Base-by-base conservation (phyloP, 2,797 vertebrate genomes). In the Fundulus diaphanus region DNA sequence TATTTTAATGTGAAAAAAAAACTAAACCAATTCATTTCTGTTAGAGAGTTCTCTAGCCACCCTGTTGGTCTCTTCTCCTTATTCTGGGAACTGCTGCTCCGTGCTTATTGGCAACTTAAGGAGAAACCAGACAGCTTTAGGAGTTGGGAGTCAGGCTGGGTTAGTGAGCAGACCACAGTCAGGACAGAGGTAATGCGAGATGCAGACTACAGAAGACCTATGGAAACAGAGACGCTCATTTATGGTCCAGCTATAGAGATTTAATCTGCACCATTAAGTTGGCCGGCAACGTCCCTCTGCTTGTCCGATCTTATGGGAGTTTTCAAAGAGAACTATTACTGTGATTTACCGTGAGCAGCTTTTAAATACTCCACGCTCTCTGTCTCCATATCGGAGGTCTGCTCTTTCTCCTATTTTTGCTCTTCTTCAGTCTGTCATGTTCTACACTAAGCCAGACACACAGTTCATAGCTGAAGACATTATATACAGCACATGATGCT, bases 241-340 rank as follows among this genome's bases (percentile, higher is more conserved):
- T 90, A 90, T 84, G 78, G 89, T 86, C 78, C 77, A 84, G 85
- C 88, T 87, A 83, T 86, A 87, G 84, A 90, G 92, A 93, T 93
- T 87, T 90, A 90, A 93, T 91, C 93, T 90, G 61, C 2, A 42
- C 90, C 83, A 78, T 92, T 90, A 92, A 89, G 42, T 49, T 74
- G 77, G 82, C 73, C 70, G 63, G 78, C 40, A 68, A 67, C 52
- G 72, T 89, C 82, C 70, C 85, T 87, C 81, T 71, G 73, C 80
- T 88, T 67, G 63, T 82, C 72, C 86, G 71, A 56, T 83, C 87
- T 90, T 87, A 82, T 84, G 87, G 81, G 82, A 82, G 73, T 82
- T 89, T 90, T 92, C 88, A 93, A 92, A 93, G 91, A 81, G 84
- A 85, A 81, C 87, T 84, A 91, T 92, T 84, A 86, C 35, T 57